These are phyloP conservation scores for Sterrhoptilus dennistouni DNA, from an alignment of 2,113 vertebrate genomes.

Conservation along the genomic window DNA sequence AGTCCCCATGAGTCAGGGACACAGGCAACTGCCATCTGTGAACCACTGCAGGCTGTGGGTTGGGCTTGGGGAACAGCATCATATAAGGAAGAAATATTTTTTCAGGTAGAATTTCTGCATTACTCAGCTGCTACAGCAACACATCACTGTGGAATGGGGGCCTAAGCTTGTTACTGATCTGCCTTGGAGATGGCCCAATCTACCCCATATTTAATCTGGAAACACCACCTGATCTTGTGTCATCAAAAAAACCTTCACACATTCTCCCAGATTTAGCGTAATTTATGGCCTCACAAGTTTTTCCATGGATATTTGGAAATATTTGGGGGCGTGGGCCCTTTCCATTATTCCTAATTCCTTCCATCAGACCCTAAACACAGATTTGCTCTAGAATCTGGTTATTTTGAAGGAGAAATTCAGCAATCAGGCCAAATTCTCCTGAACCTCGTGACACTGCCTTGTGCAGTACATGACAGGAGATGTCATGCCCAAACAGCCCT, in stretches of 20 bases:
- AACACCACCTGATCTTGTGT: not conserved
- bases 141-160: not conserved
- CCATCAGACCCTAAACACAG: not conserved
- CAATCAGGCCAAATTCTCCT: not conserved
- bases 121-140: slow-evolving; percentile 26
- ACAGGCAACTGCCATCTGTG: not conserved
- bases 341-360: not conserved
- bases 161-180: not conserved
- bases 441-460: not conserved
- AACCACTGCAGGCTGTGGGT: not conserved
- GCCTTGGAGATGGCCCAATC: not conserved
- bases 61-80: not conserved
- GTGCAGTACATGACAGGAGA: not conserved
- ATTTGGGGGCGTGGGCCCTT: not conserved
- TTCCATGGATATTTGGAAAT: not conserved
- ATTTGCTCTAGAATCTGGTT: not conserved
- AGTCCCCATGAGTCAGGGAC: not conserved
- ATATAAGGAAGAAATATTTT: slow-evolving; percentile 28
- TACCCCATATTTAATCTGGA: not conserved
- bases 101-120: slow-evolving; percentile 46
- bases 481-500: not conserved
- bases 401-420: not conserved
- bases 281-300: not conserved
- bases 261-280: not conserved
- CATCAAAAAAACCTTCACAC: not conserved